Evolutionary conservation across 2,797 vertebrate species (phyloP), one percentile per base, ranked within the genome.

Genomic region (Orestias chungarensis): DNA sequence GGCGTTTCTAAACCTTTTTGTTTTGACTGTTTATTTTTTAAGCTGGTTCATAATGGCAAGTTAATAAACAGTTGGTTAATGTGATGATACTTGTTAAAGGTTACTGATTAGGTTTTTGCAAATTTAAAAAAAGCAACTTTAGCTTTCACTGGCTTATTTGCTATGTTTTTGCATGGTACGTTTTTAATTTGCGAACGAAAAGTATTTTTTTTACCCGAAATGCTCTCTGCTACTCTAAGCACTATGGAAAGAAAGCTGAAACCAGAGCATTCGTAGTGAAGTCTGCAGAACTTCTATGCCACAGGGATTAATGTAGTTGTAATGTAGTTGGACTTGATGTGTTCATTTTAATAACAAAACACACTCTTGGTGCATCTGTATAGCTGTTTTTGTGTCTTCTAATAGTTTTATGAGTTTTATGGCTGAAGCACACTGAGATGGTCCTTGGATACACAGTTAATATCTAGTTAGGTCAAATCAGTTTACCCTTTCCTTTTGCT

Each of bases 271-370:
- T 59, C 35, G 14, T 62, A 6, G 50, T 68, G 44, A 73, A 4
- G 18, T 7, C 31, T 57, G 23, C 42, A 8, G 7, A 23, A 57
- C 31, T 57, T 20, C 17, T 31, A 43, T 67, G 9, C 10, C 4
- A 1, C 10, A 61, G 38, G 70, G 29, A 69, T 47, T 3, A 67
- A 35, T 69, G 29, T 71, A 70, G 47, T 27, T 70, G 33, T 33
- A 50, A 23, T 50, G 54, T 44, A 47, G 67, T 76, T 65, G 64
- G 43, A 43, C 38, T 3, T 3, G 40, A 46, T 57, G 17, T 68
- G 43, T 59, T 81, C 23, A 27, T 47, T 79, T 31, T 66, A 62
- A 77, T 76, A 25, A 73, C 50, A 23, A 66, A 27, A 25, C 42
- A 40, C 38, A 38, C 46, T 76, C 59, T 49, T 15, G 23, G 25